phyloP scores from a whole-genome alignment of 2,113 vertebrate genomes.

The Lophura nycthemera region DNA sequence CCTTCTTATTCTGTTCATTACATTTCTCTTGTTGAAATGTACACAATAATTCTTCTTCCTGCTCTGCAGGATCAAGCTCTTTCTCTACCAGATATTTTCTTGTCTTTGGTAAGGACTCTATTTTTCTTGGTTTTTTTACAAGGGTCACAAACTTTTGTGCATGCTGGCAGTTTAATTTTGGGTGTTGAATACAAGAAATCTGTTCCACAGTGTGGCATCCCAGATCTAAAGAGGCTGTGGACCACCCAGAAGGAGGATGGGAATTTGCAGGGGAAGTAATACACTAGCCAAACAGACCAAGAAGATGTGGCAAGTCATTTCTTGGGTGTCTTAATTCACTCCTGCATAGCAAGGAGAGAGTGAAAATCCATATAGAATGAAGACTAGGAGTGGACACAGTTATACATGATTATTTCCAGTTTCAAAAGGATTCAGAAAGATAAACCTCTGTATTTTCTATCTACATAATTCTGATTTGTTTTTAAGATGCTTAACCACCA shows the following conservation, averaged over 20 bases:
- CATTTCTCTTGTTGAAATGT: not conserved
- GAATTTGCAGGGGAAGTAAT: not conserved
- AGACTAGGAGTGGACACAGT: not conserved
- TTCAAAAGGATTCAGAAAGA: not conserved
- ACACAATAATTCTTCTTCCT: not conserved
- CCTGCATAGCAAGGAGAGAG: not conserved
- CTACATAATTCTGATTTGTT: not conserved
- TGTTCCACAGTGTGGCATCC: not conserved
- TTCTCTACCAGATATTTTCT: not conserved
- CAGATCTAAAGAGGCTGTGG: not conserved
- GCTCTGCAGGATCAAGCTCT: not conserved
- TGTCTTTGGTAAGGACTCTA: not conserved
- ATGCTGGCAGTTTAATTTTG: not conserved
- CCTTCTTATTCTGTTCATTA: not conserved
- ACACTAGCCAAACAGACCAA: not conserved
- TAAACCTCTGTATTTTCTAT: not conserved
- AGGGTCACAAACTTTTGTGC: not conserved
- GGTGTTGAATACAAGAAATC: not conserved
- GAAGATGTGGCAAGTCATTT: not conserved
- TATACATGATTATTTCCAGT: not conserved
- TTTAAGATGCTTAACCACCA: not conserved
- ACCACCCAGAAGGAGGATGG: not conserved
- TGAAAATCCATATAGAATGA: not conserved
- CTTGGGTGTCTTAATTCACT: not conserved
- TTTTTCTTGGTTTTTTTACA: not conserved